A percentile compares a stretch with the other conserved stretches of the same genome.
Conservation (phyloP, 1,140 invertebrate genomes). For the Lysiphlebus fabarum region DNA sequence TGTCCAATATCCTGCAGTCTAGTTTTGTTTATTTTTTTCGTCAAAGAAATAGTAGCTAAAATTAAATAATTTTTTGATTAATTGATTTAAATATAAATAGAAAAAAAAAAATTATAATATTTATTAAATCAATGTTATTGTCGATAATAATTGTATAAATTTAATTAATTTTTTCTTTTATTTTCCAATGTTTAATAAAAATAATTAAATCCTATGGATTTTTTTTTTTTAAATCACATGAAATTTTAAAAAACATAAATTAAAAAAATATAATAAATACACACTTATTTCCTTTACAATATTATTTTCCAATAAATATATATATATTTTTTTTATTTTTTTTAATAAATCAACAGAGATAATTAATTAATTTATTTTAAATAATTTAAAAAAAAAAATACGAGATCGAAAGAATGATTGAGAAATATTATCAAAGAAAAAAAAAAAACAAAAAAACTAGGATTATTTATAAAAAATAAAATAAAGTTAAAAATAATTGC, state of each 20-base stretch:
- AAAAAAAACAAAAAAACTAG: neutral
- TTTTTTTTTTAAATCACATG: slow-evolving; percentile 36
- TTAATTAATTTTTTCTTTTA: slow-evolving; percentile 28
- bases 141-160: slow-evolving; percentile 41
- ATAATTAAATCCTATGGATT: slow-evolving; percentile 34
- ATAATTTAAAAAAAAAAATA: neutral
- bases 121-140: slow-evolving; percentile 27
- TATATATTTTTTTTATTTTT: no score
- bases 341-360: no score
- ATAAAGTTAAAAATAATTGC: neutral
- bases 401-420: neutral
- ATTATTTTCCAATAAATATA: no score
- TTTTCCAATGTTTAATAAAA: slow-evolving; percentile 29
- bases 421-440: neutral
- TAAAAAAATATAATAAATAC: no score
- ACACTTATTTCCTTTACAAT: no score
- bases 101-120: slow-evolving; percentile 8
- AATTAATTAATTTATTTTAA: slow-evolving; percentile 2
- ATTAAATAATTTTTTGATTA: no score
- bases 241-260: neutral
- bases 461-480: neutral
- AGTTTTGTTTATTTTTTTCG: no score
- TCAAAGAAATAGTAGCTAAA: no score
- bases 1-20: no score
- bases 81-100: no score